Base-by-base conservation (phyloP, 2,797 vertebrate species). In the Malurus splendens region DNA sequence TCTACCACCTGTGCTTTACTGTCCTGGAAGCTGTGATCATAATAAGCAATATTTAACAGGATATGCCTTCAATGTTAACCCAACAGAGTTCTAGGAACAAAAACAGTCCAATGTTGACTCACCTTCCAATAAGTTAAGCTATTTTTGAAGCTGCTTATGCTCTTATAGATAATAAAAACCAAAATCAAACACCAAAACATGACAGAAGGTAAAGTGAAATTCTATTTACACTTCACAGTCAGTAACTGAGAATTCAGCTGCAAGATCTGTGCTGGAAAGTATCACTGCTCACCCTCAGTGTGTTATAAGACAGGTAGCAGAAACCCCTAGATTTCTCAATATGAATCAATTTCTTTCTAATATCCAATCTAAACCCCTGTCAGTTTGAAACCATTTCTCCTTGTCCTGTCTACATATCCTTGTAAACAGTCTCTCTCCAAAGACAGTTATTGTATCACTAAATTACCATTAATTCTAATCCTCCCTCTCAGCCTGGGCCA, bases 251-350 rank as follows among this genome's bases (percentile, higher is more conserved):
- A 82, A 47, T 39, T 50, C 55, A 54, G 67, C 59, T 65, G 38
- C 9, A 25, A 54, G 68, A 13, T 22, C 55, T 45, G 47, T 45
- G 48, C 66, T 61, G 62, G 51, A 1, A 50, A 39, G 19, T 3
- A 30, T 27, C 42, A 19, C 7, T 18, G 23, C 6, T 67, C 66
- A 45, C 30, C 51, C 44, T 54, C 51, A 41, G 54, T 12, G 18
- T 4, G 36, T 14, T 50, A 0, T 0, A 25, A 23, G 2, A 9
- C 2, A 48, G 12, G 5, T 22, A 36, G 25, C 25, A 70, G 23
- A 54, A 51, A 32, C 9, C 10, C n/a, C 80, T 2, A 23, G 6
- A 36, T 38, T 83, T 20, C 72, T 73, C 39, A 38, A 36, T 14
- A 11, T 1, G 7, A 38, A 73, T 2, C 23, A 8, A 8, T 33